Base-by-base conservation (phyloP, 2,113 vertebrate species). In the Cinclus mexicanus region DNA sequence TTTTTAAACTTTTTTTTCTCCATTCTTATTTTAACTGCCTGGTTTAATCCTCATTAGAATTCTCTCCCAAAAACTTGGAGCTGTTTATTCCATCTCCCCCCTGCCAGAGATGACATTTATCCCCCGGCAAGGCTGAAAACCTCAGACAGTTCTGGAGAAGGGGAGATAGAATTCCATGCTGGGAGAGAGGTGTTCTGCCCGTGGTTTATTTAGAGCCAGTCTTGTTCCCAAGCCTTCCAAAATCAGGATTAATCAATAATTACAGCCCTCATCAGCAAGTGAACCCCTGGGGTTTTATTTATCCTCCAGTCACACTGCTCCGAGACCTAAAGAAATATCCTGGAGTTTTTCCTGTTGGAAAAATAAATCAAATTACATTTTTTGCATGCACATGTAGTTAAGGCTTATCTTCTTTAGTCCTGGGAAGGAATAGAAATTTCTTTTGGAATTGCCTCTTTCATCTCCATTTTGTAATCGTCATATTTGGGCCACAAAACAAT, bases 151-250 rank as follows among this genome's bases (percentile, higher is more conserved):
- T 44, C 44, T 22, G 44, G 44, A 31, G 37, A 44, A 25, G 17
- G 11, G 2, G 35, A 0, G 4, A 1, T 33, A 53, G 44, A 60
- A 52, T 68, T 86, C 63, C 37, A 2, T 15, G 21, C 53, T 14
- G 26, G 37, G 61, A 67, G 44, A 37, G 21, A 35, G 13, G 21
- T 2, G 0, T 14, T 7, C 35, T 35, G 20, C 9, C 52, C 2
- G 0, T 35, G 52, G 1, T 10, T 57, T n/a, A 6, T 59, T 59
- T 42, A 7, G 35, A 57, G 24, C 25, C 31, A 35, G 29, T 10
- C 52, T 9, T 20, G 13, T 12, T 50, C 61, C 44, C 61, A 31
- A 67, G 7, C 71, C 37, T 68, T 4, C 71, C 33, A 31, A 86
- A 68, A 44, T 37, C 72, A 14, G 53, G 46, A 86, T 86, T 52